A percentile compares a stretch with the other conserved stretches of the same genome.
phyloP scores from a whole-genome alignment of 2,113 vertebrate species.

The Eidolon helvum region DNA sequence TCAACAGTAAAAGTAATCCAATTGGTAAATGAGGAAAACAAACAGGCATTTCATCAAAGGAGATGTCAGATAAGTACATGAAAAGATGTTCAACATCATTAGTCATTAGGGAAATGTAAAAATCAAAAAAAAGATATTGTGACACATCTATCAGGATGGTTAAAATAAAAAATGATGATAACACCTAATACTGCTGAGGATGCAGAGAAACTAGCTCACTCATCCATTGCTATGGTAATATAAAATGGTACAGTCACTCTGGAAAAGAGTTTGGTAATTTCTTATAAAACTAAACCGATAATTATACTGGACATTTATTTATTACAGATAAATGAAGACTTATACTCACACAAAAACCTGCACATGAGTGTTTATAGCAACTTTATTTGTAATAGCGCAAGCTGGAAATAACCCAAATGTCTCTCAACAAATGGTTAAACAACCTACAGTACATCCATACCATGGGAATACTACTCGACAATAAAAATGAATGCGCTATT shows the following conservation, averaged over 20 bases:
- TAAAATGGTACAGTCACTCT: too few species aligned
- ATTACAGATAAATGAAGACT: neutral
- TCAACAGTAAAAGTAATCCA: too few species aligned
- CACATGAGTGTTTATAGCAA: neutral
- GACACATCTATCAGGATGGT: too few species aligned
- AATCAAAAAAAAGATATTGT: neutral
- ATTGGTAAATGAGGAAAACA: neutral
- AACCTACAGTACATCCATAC: neutral
- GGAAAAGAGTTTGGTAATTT: neutral
- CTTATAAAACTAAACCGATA: neutral
- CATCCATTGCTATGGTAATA: too few species aligned
- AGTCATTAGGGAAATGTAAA: neutral
- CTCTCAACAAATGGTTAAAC: neutral
- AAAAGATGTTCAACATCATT: neutral
- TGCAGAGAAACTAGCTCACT: too few species aligned
- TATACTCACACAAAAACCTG: neutral
- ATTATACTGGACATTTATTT: neutral
- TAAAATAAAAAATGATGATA: too few species aligned
- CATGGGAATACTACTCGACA: neutral
- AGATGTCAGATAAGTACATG: too few species aligned
- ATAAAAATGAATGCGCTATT: neutral
- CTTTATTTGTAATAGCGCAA: neutral
- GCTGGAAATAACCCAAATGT: neutral
- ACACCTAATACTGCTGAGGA: too few species aligned
- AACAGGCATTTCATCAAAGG: neutral